A percentile compares a stretch with the other conserved stretches of the same genome.
These are phyloP conservation scores for Hylomyscus alleni DNA, from an alignment of 2,797 vertebrate genomes.

Conservation along the genomic window DNA sequence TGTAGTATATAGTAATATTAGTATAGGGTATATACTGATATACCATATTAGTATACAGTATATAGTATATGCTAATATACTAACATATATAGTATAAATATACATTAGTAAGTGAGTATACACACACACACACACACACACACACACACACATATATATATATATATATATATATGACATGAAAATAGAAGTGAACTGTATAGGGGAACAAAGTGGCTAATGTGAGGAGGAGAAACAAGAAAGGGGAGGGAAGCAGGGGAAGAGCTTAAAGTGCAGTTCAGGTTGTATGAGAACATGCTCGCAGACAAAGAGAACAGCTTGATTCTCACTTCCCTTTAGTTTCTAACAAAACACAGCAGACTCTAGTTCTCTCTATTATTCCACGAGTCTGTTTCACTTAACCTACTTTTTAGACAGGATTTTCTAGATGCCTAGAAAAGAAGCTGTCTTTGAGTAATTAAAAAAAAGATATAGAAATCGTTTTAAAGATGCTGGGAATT, in stretches of 20 bases:
- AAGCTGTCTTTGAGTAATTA: neutral
- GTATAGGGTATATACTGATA: too few species aligned
- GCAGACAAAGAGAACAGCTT: neutral
- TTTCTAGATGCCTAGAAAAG: slow-evolving; percentile 30
- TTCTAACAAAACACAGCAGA: neutral
- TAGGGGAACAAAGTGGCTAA: neutral
- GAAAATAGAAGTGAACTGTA: neutral
- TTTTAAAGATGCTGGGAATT: slow-evolving; percentile 14
- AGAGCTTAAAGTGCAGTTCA: neutral
- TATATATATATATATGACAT: too few species aligned
- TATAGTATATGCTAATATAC: neutral
- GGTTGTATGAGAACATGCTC: neutral
- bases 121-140: neutral
- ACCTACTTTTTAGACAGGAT: neutral
- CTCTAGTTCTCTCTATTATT: neutral
- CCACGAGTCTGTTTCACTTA: neutral
- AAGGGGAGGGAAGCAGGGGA: too few species aligned
- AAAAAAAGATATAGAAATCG: slow-evolving; percentile 32
- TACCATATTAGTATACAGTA: neutral
- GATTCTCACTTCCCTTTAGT: neutral
- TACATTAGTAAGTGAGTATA: neutral
- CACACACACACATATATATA: too few species aligned
- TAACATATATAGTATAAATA: neutral
- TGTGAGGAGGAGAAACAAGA: neutral
- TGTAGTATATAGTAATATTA: too few species aligned